Percentiles rank a stretch among this genome's conserved stretches.
Conservation (phyloP, 2,888 invertebrate species). For the Selenia dentaria region DNA sequence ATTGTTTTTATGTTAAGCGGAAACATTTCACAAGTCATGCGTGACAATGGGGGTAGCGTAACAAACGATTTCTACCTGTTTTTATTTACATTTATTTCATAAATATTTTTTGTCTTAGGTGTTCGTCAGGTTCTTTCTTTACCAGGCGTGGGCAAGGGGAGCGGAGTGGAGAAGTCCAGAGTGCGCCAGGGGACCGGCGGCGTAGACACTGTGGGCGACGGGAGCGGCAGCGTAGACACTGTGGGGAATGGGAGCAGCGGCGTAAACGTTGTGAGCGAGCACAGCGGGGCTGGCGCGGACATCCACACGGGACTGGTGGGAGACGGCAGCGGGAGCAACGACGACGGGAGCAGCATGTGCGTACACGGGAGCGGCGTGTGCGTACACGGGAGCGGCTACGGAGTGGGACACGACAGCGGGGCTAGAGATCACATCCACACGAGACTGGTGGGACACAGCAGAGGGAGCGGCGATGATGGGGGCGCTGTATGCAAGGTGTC, state of each 20-base stretch:
- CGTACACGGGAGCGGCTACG: constrained; percentile 44
- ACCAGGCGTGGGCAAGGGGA: constrained; percentile 65
- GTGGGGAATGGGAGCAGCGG: constrained; percentile 43
- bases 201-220: constrained; percentile 38
- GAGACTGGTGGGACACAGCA: constrained; percentile 67
- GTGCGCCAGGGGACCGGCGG: constrained; percentile 44
- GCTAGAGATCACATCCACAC: constrained; percentile 58
- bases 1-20: too few species aligned
- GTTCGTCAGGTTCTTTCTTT: constrained; percentile 66
- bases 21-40: too few species aligned
- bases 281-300: too few species aligned
- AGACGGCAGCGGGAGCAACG: constrained; percentile 55
- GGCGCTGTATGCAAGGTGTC: constrained; percentile 50
- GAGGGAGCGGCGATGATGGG: constrained; percentile 49
- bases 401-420: constrained; percentile 58
- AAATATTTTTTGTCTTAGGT: constrained; percentile 54
- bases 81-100: constrained; percentile 31
- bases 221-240: constrained; percentile 47
- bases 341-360: constrained; percentile 45
- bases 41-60: too few species aligned
- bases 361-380: constrained; percentile 41
- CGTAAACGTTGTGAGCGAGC: constrained; percentile 37
- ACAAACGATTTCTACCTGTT: too few species aligned
- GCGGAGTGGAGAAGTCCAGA: constrained; percentile 39
- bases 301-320: constrained; percentile 50